Evolutionary conservation across 2,797 vertebrate genomes (phyloP).

Genomic region (Eulemur coronatus): DNA sequence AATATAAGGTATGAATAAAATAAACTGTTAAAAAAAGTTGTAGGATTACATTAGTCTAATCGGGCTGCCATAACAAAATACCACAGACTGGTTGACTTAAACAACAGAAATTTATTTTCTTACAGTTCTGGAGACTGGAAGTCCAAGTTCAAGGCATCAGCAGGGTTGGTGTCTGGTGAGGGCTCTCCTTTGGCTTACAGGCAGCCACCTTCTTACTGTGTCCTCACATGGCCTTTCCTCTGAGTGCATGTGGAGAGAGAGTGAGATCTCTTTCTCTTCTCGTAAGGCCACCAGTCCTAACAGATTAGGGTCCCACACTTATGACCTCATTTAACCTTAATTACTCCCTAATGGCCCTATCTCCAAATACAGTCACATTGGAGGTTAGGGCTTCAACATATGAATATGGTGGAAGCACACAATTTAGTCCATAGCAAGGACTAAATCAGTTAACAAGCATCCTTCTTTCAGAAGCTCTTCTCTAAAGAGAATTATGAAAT

Average conservation of each 20-base stretch:
- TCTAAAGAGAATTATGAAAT: not conserved
- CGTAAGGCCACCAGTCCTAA: not conserved
- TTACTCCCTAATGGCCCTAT: not conserved
- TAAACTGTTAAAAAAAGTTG: not conserved
- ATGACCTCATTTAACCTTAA: not conserved
- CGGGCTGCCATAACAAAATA: not conserved
- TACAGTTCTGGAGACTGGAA: not conserved
- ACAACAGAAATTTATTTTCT: not conserved
- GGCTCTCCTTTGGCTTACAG: not conserved
- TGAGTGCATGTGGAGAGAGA: not conserved
- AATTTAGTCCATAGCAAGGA: not conserved
- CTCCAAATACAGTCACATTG: not conserved
- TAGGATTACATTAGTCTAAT: not conserved
- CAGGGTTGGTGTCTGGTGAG: not conserved
- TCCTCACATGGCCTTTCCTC: not conserved
- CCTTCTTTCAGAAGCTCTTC: slow-evolving; percentile 29
- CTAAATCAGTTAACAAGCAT: not conserved
- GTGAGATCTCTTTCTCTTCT: not conserved
- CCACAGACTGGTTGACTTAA: not conserved
- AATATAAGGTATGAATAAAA: slow-evolving; percentile 26
- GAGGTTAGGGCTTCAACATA: not conserved
- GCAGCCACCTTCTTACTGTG: not conserved
- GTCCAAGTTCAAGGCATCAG: not conserved
- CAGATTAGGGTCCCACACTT: not conserved
- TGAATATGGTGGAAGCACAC: not conserved